Conservation (phyloP, 2,797 vertebrate genomes). For the Acipenser transmontanus region DNA sequence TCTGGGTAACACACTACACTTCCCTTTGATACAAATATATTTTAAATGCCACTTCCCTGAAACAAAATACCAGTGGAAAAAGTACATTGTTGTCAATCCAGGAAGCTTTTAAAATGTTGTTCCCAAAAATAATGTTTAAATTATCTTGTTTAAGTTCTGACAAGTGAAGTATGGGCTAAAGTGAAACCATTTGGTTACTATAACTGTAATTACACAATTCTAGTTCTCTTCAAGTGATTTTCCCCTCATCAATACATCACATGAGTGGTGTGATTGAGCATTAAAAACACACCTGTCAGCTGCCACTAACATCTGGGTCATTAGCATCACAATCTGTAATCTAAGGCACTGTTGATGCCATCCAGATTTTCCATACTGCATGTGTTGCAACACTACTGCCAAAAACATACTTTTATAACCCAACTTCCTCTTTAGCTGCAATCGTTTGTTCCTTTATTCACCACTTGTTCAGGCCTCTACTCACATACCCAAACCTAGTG, state of each 20-base stretch:
- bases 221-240: conserved; percentile 57
- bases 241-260: conserved; percentile 53
- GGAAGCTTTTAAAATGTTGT: background rate
- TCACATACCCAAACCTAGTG: too few species aligned
- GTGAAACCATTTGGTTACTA: background rate
- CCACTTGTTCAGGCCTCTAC: too few species aligned
- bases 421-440: background rate
- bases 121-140: background rate
- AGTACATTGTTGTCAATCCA: background rate
- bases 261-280: conserved; percentile 52
- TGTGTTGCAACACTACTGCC: background rate
- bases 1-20: too few species aligned
- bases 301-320: conserved; percentile 55
- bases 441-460: background rate
- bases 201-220: conserved; percentile 25
- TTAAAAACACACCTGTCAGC: conserved; percentile 57
- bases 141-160: conserved; percentile 1
- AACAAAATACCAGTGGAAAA: background rate
- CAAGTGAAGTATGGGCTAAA: background rate
- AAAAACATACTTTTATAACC: background rate
- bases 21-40: too few species aligned
- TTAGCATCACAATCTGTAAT: conserved; percentile 65
- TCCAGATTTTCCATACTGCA: background rate
- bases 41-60: too few species aligned
- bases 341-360: conserved; percentile 49